phyloP scores from a whole-genome alignment of 2,113 vertebrate genomes.

The Triplophysa siluroides region DNA sequence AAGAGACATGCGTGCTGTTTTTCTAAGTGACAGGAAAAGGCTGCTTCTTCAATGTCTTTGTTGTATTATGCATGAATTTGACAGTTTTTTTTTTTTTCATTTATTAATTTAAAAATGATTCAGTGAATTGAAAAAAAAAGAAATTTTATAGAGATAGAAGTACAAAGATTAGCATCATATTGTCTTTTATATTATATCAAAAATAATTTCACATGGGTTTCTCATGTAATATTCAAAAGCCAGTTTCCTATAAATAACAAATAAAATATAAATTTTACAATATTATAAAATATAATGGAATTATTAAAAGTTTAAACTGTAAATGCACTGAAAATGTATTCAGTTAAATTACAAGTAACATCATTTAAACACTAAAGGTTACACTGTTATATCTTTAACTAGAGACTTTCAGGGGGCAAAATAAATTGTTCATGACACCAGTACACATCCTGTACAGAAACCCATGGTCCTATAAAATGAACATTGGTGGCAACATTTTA shows the following conservation, averaged over 20 bases:
- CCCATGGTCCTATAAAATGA: neutral
- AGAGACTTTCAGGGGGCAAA: too few species aligned
- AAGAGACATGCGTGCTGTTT: constrained; percentile 28
- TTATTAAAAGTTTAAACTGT: too few species aligned
- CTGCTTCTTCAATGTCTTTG: constrained; percentile 43
- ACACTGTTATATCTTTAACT: too few species aligned
- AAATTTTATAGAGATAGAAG: neutral
- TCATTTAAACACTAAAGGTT: too few species aligned
- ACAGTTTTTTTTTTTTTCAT: neutral
- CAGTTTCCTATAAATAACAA: too few species aligned
- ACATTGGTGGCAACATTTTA: neutral
- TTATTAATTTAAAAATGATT: constrained; percentile 27
- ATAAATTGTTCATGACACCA: neutral
- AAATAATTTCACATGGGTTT: neutral
- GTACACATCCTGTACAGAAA: neutral
- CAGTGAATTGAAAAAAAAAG: neutral
- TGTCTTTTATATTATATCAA: neutral
- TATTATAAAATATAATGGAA: too few species aligned
- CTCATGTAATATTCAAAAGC: neutral
- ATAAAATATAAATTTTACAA: too few species aligned
- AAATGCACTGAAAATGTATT: neutral
- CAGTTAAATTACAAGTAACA: too few species aligned
- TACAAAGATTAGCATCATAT: neutral
- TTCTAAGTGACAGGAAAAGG: constrained; percentile 38
- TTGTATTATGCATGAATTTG: constrained; percentile 55